Conservation (phyloP, 2,113 vertebrate species). For the Otus sunia region DNA sequence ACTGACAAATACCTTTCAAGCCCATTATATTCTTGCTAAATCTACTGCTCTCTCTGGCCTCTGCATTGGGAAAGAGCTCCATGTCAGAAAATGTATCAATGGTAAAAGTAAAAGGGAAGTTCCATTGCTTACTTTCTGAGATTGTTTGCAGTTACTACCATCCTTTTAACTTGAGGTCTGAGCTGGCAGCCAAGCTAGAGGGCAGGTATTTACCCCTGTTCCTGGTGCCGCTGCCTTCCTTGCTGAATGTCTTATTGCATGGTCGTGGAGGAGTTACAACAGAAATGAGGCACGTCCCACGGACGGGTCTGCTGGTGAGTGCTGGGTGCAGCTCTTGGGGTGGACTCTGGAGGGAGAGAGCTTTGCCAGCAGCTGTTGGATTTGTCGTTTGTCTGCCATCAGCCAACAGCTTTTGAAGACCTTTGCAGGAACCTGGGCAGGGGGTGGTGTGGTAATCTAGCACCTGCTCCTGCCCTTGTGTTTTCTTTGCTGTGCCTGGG, state of each 20-base stretch:
- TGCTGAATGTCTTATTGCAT: too few species aligned
- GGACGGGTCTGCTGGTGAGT: too few species aligned
- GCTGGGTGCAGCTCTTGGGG: background rate
- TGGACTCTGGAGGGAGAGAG: background rate
- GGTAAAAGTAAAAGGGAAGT: background rate
- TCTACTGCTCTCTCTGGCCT: background rate
- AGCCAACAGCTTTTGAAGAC: background rate
- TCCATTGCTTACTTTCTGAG: background rate
- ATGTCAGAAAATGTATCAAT: background rate
- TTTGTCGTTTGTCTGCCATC: background rate
- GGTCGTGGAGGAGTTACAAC: background rate
- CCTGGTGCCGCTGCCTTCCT: background rate
- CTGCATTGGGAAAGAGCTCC: background rate
- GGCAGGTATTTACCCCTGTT: background rate
- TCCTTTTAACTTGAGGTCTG: background rate
- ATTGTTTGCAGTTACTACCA: background rate
- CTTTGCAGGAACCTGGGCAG: background rate
- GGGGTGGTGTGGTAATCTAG: background rate
- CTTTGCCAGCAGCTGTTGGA: rapidly evolving
- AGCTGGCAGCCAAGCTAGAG: background rate
- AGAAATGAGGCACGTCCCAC: background rate
- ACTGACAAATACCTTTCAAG: background rate
- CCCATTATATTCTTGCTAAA: background rate
- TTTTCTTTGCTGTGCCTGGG: background rate
- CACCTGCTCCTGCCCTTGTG: background rate